phyloP scores from a whole-genome alignment of 2,113 vertebrate species.

The Pongo abelii region DNA sequence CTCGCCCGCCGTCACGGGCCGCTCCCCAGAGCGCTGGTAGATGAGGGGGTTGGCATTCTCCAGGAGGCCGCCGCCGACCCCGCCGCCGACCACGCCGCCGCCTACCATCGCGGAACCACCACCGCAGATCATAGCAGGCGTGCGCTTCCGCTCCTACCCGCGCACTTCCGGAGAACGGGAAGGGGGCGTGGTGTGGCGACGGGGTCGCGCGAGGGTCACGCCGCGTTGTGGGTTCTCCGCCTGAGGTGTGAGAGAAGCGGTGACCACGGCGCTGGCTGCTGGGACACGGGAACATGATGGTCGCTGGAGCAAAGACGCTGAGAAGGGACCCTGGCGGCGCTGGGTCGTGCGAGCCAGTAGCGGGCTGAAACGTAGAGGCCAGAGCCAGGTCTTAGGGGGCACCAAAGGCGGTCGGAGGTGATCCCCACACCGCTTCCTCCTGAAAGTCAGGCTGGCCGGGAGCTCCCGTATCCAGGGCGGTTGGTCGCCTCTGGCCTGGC shows the following conservation, averaged over 20 bases:
- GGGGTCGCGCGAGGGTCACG: background rate
- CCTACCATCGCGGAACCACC: slow-evolving; percentile 48
- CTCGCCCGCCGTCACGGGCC: slow-evolving; percentile 86
- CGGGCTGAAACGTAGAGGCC: background rate
- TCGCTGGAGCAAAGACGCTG: background rate
- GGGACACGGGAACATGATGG: accelerated
- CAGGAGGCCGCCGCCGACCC: slow-evolving; percentile 77
- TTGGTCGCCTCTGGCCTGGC: background rate
- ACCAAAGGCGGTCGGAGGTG: background rate
- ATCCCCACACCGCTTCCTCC: background rate
- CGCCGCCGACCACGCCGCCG: background rate
- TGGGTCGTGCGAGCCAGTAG: background rate
- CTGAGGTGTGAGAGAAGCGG: accelerated
- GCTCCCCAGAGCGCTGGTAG: slow-evolving; percentile 87
- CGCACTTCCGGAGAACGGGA: slow-evolving; percentile 39
- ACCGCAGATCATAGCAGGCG: accelerated
- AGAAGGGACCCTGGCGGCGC: background rate
- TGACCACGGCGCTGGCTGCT: accelerated
- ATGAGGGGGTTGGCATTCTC: slow-evolving; percentile 91
- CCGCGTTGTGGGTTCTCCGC: accelerated
- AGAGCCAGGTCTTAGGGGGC: background rate
- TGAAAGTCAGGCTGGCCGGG: background rate
- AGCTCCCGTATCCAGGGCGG: background rate
- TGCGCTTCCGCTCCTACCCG: background rate
- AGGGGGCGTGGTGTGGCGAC: slow-evolving; percentile 29